phyloP scores from a whole-genome alignment of 2,113 vertebrate genomes.

The Amphiprion percula region DNA sequence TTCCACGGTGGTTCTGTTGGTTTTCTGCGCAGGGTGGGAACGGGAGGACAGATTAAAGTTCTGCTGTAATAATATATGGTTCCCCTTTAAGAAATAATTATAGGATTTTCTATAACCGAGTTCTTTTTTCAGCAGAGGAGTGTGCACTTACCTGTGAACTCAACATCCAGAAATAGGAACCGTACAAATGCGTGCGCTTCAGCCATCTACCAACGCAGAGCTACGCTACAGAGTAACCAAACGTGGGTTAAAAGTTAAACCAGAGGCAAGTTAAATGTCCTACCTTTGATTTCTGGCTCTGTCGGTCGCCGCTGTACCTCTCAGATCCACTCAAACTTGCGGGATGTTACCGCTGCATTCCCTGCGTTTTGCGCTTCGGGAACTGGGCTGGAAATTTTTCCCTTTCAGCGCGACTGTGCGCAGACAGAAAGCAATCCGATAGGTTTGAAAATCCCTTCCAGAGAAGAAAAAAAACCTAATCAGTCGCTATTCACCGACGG shows the following conservation, averaged over 20 bases:
- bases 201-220: constrained; percentile 11
- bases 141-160: constrained; percentile 79
- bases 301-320: constrained; percentile 6
- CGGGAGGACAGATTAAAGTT: constrained; percentile 44
- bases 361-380: constrained; percentile 56
- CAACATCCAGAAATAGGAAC: constrained; percentile 75
- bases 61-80: constrained; percentile 52
- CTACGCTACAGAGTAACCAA: constrained; percentile 60
- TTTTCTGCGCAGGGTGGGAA: constrained; percentile 47
- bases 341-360: constrained; percentile 79
- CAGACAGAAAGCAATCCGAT: constrained; percentile 58
- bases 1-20: constrained; percentile 37
- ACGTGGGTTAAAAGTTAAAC: constrained; percentile 74
- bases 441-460: constrained; percentile 51
- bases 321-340: constrained; percentile 54
- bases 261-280: constrained; percentile 44
- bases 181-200: constrained; percentile 46
- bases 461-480: constrained; percentile 6
- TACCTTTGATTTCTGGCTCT: constrained; percentile 61
- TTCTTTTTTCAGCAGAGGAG: constrained; percentile 38
- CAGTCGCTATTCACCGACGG: constrained; percentile 25
- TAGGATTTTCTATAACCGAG: constrained; percentile 53
- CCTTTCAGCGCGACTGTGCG: constrained; percentile 34
- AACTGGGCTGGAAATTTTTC: constrained; percentile 48
- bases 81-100: constrained; percentile 62